Percentiles rank a stretch among this genome's conserved stretches.
These are phyloP conservation scores for Ophiodon elongatus DNA, from an alignment of 2,113 vertebrate genomes.

Conservation along the genomic window DNA sequence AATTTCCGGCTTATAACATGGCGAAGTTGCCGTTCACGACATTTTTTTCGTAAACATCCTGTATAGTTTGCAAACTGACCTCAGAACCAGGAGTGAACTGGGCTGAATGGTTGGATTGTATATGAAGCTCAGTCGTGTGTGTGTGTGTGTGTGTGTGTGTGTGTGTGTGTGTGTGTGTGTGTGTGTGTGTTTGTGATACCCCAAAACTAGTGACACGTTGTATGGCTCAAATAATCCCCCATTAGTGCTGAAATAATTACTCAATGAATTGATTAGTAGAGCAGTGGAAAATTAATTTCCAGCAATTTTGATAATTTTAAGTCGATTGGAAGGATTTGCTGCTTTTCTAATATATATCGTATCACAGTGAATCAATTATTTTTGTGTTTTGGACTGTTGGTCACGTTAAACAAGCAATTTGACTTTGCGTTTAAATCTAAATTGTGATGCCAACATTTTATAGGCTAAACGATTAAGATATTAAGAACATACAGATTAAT, in stretches of 20 bases:
- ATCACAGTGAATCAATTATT: not conserved
- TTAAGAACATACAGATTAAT: not conserved
- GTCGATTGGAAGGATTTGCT: not conserved
- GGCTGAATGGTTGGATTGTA: not conserved
- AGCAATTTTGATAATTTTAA: not conserved
- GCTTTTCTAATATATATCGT: not conserved
- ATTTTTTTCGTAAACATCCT: constrained; percentile 28
- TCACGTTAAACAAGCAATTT: not conserved
- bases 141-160: no score
- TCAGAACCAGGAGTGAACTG: not conserved
- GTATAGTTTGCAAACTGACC: constrained; percentile 5
- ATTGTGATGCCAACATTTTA: not conserved
- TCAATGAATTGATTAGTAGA: not conserved
- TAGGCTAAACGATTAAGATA: not conserved
- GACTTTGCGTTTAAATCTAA: not conserved
- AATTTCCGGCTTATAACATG: constrained; percentile 22
- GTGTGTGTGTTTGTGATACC: not conserved
- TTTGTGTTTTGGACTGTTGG: not conserved
- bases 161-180: no score
- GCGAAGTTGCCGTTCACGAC: constrained; percentile 10
- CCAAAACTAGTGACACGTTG: not conserved
- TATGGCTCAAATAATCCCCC: not conserved
- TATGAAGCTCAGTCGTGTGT: not conserved
- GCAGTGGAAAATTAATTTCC: not conserved
- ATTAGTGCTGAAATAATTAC: not conserved